These are phyloP conservation scores for Syncerus caffer DNA, from an alignment of 2,797 vertebrate genomes.

Conservation along the genomic window DNA sequence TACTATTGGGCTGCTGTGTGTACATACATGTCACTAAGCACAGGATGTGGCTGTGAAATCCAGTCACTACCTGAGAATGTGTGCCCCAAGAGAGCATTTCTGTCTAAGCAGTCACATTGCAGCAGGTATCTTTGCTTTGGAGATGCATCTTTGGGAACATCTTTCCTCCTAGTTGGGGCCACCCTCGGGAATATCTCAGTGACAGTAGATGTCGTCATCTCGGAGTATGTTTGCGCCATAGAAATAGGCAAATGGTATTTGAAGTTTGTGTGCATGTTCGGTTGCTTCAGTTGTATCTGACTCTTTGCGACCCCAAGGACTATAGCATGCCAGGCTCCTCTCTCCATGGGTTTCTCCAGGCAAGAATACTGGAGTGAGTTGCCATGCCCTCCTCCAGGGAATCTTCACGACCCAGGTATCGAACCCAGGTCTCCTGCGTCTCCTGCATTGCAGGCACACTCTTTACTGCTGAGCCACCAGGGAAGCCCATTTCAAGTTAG, in stretches of 20 bases:
- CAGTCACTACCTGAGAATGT: background rate
- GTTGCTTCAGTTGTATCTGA: background rate
- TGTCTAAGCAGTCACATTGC: background rate
- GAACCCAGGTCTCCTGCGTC: background rate
- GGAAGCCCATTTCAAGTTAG: background rate
- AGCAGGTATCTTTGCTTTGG: background rate
- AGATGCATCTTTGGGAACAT: background rate
- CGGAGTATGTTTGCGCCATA: background rate
- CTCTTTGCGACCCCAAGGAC: background rate
- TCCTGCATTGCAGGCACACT: background rate
- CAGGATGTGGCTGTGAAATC: background rate
- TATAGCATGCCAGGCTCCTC: fast-evolving
- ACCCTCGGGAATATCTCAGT: background rate
- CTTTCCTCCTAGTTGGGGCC: background rate
- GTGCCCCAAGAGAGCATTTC: fast-evolving
- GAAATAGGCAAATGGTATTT: background rate
- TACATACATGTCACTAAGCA: fast-evolving
- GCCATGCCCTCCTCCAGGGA: background rate
- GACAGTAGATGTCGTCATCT: background rate
- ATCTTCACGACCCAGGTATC: background rate
- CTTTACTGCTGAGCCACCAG: background rate
- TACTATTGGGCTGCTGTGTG: background rate
- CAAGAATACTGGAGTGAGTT: background rate
- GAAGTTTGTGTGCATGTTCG: background rate
- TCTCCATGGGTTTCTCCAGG: background rate